A percentile compares a stretch with the other conserved stretches of the same genome.
phyloP scores from a whole-genome alignment of 1,140 invertebrate genomes.

The Carposina sasakii region DNA sequence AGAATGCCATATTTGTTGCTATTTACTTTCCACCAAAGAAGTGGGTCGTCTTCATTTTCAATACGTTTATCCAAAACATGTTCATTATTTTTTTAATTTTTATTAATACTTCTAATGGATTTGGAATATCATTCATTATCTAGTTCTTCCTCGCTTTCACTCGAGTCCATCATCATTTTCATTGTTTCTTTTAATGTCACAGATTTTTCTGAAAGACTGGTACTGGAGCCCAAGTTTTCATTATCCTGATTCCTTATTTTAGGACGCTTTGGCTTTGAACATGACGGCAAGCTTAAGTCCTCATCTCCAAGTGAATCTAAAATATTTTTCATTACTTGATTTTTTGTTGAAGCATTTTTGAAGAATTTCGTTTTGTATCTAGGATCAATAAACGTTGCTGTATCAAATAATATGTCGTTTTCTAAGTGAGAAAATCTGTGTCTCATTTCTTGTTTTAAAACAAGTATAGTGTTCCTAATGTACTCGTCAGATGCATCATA shows the following conservation, averaged over 20 bases:
- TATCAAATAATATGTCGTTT: conserved; percentile 27
- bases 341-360: conserved; percentile 22
- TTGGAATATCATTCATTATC: no score
- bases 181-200: conserved; percentile 26
- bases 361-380: conserved; percentile 27
- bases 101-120: conserved; percentile 21
- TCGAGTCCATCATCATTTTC: conserved; percentile 24
- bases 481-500: neutral
- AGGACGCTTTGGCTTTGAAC: conserved; percentile 19
- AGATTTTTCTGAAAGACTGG: conserved; percentile 19
- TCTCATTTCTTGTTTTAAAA: conserved; percentile 24
- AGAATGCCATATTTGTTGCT: conserved; percentile 25
- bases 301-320: conserved; percentile 25
- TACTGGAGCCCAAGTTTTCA: no score
- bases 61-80: conserved; percentile 24
- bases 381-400: conserved; percentile 28
- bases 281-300: conserved; percentile 16
- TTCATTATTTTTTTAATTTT: conserved; percentile 25
- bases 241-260: conserved; percentile 13
- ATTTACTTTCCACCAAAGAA: conserved; percentile 30
- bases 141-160: conserved; percentile 26
- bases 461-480: neutral
- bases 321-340: no score
- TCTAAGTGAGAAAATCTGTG: conserved; percentile 27
- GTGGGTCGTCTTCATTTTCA: conserved; percentile 23